Evolutionary conservation across 2,888 invertebrate genomes (phyloP), one percentile per base, ranked within the genome.

Genomic region (Apocheima hispidaria): DNA sequence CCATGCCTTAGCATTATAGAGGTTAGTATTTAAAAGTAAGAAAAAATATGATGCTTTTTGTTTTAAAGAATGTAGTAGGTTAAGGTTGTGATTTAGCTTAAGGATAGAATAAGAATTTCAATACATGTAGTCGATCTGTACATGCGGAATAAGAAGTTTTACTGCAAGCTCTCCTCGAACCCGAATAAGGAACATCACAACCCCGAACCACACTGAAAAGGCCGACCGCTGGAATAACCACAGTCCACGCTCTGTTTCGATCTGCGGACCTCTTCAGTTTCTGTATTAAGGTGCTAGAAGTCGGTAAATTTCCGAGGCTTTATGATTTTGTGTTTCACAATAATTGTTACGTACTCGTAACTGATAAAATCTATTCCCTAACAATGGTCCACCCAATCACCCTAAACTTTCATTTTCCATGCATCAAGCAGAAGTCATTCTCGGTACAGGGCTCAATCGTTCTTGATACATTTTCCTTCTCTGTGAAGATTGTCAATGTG

Each of bases 401-500:
- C 38, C 21, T 23, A 18, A 43, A 61, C 61, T 61, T 61, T 57
- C 58, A 44, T 54, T 46, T 36, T 21, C 52, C 52, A 64, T 57
- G 56, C 59, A 69, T 71, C 60, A 65, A 57, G 59, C 58, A 66
- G 60, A 52, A 59, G 21, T 28, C 52, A 49, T 44, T 23, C 20
- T 49, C 44, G 50, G 4, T 5, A 50, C 33, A 28, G 43, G 44
- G 16, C 50, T 23, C 12, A 16, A 50, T 3, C 16, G 3, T 7
- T 16, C 23, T 50, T 26, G 50, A 50, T 50, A 36, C 26, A 38
- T 50, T 23, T 10, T 7, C 4, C 7, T 21, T 21, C 7, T 20
- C 20, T 40, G 2, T 9, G 9, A 18, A 10, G 10, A 20, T 1
- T 20, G 20, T 14, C 4, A 2, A 35, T 2, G 14, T 14, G 4